These are phyloP conservation scores for Dasyurus viverrinus DNA, from an alignment of 2,113 vertebrate genomes.

Conservation along the genomic window DNA sequence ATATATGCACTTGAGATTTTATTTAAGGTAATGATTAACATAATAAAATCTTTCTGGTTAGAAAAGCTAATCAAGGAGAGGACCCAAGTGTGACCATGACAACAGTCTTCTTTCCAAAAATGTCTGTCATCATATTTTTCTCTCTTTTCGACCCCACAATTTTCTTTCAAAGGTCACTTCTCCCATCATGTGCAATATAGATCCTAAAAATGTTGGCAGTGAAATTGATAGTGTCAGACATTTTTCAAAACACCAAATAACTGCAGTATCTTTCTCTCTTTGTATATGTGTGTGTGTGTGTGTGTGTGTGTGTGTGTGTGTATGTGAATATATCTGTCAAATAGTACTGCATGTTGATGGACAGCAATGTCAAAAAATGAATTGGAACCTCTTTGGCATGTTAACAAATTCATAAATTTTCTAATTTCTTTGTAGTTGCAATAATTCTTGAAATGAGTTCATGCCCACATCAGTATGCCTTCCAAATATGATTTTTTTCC, in stretches of 20 bases:
- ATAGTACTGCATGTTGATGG: slow-evolving; percentile 6
- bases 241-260: slow-evolving; percentile 43
- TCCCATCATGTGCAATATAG: slow-evolving; percentile 40
- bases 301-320: slow-evolving; percentile 21
- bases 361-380: slow-evolving; percentile 5
- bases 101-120: slow-evolving; percentile 23
- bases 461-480: slow-evolving; percentile 15
- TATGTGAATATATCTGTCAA: not conserved
- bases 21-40: slow-evolving; percentile 47
- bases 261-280: not conserved
- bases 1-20: slow-evolving; percentile 9
- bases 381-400: not conserved
- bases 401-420: slow-evolving; percentile 45
- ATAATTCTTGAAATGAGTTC: slow-evolving; percentile 26
- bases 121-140: slow-evolving; percentile 53
- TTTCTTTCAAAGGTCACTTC: slow-evolving; percentile 59
- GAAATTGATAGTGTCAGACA: slow-evolving; percentile 57
- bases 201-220: slow-evolving; percentile 55
- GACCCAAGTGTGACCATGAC: slow-evolving; percentile 23
- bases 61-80: slow-evolving; percentile 41
- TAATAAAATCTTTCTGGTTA: slow-evolving; percentile 7
- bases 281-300: not conserved
- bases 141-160: not conserved
- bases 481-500: slow-evolving; percentile 14
- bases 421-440: slow-evolving; percentile 20